phyloP scores from a whole-genome alignment of 2,113 vertebrate genomes.

The Anhinga rufa region DNA sequence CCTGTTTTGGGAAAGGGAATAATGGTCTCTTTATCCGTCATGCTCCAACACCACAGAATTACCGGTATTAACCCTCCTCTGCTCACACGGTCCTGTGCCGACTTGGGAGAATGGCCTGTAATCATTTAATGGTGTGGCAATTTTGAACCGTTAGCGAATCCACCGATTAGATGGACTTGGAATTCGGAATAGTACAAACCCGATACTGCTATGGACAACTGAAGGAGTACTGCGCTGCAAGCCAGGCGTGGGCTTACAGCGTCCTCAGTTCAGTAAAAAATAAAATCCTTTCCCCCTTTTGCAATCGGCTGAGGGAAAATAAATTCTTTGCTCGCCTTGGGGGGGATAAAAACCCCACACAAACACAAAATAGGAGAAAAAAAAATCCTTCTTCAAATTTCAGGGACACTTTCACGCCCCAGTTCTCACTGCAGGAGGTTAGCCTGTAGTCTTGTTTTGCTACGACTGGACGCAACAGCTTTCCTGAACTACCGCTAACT shows the following conservation, averaged over 20 bases:
- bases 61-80: background rate
- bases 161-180: background rate
- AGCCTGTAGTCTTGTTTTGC: background rate
- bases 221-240: background rate
- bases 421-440: background rate
- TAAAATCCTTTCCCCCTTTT: background rate
- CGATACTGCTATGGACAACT: background rate
- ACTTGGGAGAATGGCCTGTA: background rate
- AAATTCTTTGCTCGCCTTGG: background rate
- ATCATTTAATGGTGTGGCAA: background rate
- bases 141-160: background rate
- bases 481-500: background rate
- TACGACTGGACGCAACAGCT: background rate
- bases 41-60: background rate
- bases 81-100: background rate
- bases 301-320: background rate
- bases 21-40: background rate
- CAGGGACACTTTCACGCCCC: background rate
- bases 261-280: background rate
- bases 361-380: background rate
- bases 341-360: background rate
- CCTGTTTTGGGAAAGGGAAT: background rate
- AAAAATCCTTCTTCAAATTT: background rate
- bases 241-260: background rate
- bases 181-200: background rate